phyloP scores from a whole-genome alignment of 1,140 invertebrate genomes.

The Maniola jurtina region DNA sequence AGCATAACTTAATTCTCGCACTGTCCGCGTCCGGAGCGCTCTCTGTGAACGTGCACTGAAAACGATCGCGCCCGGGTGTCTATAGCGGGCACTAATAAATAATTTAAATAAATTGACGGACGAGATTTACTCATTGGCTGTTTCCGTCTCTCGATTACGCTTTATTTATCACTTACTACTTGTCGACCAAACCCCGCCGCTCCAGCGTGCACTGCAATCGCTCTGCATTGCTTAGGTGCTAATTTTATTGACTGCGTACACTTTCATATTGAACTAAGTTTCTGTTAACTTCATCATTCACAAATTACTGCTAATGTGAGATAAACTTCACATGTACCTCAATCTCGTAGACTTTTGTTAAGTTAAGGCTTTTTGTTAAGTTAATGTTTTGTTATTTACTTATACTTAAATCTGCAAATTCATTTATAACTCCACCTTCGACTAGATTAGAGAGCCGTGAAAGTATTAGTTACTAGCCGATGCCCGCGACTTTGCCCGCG shows the following conservation, averaged over 20 bases:
- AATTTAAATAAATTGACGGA: slow-evolving; percentile 79
- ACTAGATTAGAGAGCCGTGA: no score
- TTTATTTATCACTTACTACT: slow-evolving; percentile 77
- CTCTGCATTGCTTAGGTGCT: slow-evolving; percentile 23
- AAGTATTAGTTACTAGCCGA: no score
- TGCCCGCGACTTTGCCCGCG: no score
- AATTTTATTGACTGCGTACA: slow-evolving; percentile 13
- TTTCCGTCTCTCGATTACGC: slow-evolving; percentile 76
- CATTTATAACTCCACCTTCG: no score
- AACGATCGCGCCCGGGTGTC: slow-evolving; percentile 72
- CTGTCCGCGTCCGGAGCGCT: slow-evolving; percentile 58
- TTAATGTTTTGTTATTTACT: no score
- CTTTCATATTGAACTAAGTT: background rate
- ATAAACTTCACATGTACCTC: no score
- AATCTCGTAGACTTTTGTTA: no score
- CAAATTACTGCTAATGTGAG: no score
- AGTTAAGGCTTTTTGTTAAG: no score
- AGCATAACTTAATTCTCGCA: slow-evolving; percentile 26
- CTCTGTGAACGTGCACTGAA: slow-evolving; percentile 65
- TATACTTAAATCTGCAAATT: no score
- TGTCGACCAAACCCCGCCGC: slow-evolving; percentile 49
- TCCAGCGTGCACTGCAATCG: slow-evolving; percentile 26
- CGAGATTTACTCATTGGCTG: slow-evolving; percentile 78
- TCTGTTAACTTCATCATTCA: background rate
- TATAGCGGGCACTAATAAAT: slow-evolving; percentile 77